Evolutionary conservation across 2,113 vertebrate species (phyloP).

Genomic region (Puma concolor): DNA sequence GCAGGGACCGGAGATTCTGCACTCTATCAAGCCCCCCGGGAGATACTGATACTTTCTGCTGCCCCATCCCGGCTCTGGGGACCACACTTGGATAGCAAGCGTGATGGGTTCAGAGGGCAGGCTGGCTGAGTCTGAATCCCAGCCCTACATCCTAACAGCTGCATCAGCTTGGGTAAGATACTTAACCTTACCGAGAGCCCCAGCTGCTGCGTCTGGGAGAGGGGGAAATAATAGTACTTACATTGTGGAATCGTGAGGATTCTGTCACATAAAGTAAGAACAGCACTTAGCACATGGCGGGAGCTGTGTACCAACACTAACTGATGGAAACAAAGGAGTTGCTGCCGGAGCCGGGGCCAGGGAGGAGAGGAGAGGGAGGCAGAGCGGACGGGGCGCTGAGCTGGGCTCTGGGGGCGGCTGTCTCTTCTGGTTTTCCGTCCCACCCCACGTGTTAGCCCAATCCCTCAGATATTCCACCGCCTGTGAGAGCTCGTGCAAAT

Average conservation of each 20-base stretch:
- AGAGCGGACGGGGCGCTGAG: background rate
- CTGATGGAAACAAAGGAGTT: background rate
- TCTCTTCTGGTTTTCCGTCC: background rate
- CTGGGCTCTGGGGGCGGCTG: background rate
- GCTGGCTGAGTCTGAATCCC: background rate
- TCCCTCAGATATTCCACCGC: background rate
- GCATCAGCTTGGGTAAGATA: background rate
- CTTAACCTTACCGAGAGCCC: background rate
- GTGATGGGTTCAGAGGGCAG: background rate
- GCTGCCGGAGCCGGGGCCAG: background rate
- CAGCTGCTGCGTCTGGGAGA: background rate
- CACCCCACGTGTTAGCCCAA: fast-evolving
- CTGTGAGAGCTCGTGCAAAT: fast-evolving
- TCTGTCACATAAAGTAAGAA: too few species aligned
- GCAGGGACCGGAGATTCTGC: background rate
- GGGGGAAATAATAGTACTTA: background rate
- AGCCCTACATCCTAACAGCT: background rate
- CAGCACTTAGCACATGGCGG: background rate
- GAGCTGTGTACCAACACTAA: fast-evolving
- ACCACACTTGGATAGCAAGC: background rate
- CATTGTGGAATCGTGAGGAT: background rate
- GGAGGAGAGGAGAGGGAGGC: background rate
- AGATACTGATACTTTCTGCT: fast-evolving
- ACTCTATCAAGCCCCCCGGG: background rate
- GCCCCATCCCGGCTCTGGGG: background rate